These are phyloP conservation scores for Pelusios castaneus DNA, from an alignment of 2,113 vertebrate genomes.

Conservation along the genomic window DNA sequence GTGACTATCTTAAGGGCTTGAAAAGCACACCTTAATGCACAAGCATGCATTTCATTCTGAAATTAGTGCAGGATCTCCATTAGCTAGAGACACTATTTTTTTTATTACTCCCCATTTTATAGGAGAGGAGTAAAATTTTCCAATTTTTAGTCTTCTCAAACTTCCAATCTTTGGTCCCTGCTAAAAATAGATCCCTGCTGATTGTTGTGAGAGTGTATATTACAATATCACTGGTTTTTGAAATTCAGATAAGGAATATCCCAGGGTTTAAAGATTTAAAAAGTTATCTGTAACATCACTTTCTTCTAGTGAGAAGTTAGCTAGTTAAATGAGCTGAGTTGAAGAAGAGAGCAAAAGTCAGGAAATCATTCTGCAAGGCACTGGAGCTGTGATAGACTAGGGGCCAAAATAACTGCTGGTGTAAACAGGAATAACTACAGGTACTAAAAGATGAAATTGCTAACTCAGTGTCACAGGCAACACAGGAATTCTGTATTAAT, in stretches of 20 bases:
- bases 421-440: neutral
- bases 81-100: neutral
- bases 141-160: neutral
- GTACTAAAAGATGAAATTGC: neutral
- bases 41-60: neutral
- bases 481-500: neutral
- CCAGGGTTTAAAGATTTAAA: neutral
- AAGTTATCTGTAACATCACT: neutral
- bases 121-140: neutral
- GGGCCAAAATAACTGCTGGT: neutral
- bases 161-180: slow-evolving; percentile 1
- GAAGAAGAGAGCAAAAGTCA: neutral
- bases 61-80: neutral
- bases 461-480: neutral
- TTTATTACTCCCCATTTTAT: neutral
- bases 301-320: neutral
- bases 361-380: neutral
- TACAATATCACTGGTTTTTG: neutral
- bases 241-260: neutral
- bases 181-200: neutral
- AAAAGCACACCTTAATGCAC: neutral
- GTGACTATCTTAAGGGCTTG: neutral
- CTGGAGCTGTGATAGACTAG: neutral
- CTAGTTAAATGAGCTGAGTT: neutral
- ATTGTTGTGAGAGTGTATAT: slow-evolving; percentile 5